phyloP scores from a whole-genome alignment of 2,797 vertebrate genomes.

The Apodemus agrarius region DNA sequence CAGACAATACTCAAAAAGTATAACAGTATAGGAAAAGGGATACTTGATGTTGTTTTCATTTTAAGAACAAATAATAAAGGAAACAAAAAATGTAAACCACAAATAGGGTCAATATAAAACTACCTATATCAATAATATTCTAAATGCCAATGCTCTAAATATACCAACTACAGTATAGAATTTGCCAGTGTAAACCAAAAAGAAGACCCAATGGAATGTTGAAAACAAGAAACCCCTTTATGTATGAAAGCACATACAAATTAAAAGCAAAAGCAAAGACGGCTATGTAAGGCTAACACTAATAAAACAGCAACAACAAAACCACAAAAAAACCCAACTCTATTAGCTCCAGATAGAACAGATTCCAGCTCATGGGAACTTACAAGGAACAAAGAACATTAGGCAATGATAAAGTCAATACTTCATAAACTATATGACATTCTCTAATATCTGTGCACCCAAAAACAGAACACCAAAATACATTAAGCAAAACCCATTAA shows the following conservation, averaged over 20 bases:
- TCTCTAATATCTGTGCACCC: neutral
- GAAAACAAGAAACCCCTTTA: neutral
- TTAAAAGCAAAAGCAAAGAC: neutral
- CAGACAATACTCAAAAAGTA: neutral
- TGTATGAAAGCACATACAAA: neutral
- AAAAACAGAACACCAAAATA: neutral
- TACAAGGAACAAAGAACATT: neutral
- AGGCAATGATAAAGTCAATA: neutral
- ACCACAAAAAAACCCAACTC: neutral
- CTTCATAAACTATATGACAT: neutral
- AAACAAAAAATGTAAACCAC: neutral
- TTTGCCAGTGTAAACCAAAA: neutral
- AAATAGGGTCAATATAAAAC: neutral
- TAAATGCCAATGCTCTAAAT: neutral
- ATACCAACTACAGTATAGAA: neutral
- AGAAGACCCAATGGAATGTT: neutral
- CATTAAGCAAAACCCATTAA: neutral
- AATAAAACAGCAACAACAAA: neutral
- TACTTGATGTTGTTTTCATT: neutral
- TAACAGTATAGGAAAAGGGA: neutral
- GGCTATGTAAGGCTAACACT: neutral
- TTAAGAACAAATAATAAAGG: neutral
- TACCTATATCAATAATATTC: neutral
- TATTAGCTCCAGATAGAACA: neutral
- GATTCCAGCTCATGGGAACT: neutral